Percentiles rank a stretch among this genome's conserved stretches.
Evolutionary conservation across 2,797 vertebrate genomes (phyloP).

Genomic region (Eupleurogrammus muticus): DNA sequence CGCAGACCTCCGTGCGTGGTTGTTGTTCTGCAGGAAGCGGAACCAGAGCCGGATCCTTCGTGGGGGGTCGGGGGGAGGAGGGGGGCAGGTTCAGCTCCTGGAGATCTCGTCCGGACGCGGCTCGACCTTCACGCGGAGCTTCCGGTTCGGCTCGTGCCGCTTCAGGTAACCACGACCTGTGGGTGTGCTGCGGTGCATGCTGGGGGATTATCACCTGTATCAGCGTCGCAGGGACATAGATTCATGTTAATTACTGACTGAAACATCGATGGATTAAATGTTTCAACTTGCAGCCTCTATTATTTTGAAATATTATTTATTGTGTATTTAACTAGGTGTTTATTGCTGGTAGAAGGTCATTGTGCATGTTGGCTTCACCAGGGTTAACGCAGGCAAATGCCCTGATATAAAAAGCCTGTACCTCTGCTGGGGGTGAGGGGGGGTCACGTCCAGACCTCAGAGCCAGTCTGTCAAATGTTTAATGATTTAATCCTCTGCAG

Average conservation of each 20-base stretch:
- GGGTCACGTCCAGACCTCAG: conserved; percentile 61
- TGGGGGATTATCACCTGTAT: conserved; percentile 1
- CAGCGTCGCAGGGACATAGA: too few relatives aligned
- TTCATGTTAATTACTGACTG: too few relatives aligned
- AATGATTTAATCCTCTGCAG: conserved; percentile 41
- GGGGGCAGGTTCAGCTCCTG: conserved; percentile 32
- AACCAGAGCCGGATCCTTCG: too few relatives aligned
- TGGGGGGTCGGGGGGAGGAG: conserved; percentile 14
- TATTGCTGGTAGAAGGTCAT: conserved; percentile 51
- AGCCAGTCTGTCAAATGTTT: conserved; percentile 67
- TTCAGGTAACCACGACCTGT: conserved; percentile 70
- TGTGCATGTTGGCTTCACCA: conserved; percentile 41
- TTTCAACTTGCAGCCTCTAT: too few relatives aligned
- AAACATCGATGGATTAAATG: too few relatives aligned
- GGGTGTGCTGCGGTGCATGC: background rate
- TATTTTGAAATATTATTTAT: too few relatives aligned
- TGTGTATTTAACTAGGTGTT: background rate
- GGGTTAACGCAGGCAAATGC: conserved; percentile 68
- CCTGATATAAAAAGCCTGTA: conserved; percentile 74
- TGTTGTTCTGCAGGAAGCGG: too few relatives aligned
- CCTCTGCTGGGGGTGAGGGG: conserved; percentile 52
- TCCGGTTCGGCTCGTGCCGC: conserved; percentile 52
- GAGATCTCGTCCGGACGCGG: too few relatives aligned
- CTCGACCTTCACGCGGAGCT: too few relatives aligned
- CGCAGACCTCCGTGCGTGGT: too few relatives aligned